Evolutionary conservation across 2,113 vertebrate species (phyloP), one percentile per base, ranked within the genome.

Genomic region (Cnemophilus loriae): DNA sequence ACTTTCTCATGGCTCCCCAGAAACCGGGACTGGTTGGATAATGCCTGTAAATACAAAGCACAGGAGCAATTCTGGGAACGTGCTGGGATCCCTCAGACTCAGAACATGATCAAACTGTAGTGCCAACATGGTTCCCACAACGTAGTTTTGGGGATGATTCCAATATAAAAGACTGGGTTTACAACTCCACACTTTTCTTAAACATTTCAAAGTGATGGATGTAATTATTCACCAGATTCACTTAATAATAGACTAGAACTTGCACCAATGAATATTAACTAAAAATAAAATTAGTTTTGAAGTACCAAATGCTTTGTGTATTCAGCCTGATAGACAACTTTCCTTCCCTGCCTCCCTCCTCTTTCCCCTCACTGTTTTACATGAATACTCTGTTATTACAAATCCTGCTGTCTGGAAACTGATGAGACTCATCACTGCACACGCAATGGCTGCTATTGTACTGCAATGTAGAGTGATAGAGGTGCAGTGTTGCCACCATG

Each of bases 381-480:
- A 97, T 96, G 96, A 95, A 94, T 91, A 78, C 71, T 88, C 93
- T 90, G 65, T 87, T 93, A 95, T 94, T 96, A 91, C 56, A 64
- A 93, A 91, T 94, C 79, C 74, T 24, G 13, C 86, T 96, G 84
- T 93, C 96, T 94, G 93, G 85, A 93, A 95, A 80, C 87, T 86
- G 93, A 97, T 89, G 10, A 83, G 67, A 89, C 85, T 53, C 85
- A 73, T 85, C 88, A 91, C 94, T 75, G 75, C 47, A 30, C 41
- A 87, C 89, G 76, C 94, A 71, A 50, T n/a, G 52, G 35, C 70
- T 92, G 56, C 82, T 91, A 30, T 63, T 84, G 63, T 50, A 42
- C 63, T 53, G 67, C 76, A 63, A 1, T 18, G 32, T 9, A 35
- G 50, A 7, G 41, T 67, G 94, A 95, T 75, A 84, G 11, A 39